Base-by-base conservation (phyloP, 2,888 invertebrate genomes). In the Myathropa florea region DNA sequence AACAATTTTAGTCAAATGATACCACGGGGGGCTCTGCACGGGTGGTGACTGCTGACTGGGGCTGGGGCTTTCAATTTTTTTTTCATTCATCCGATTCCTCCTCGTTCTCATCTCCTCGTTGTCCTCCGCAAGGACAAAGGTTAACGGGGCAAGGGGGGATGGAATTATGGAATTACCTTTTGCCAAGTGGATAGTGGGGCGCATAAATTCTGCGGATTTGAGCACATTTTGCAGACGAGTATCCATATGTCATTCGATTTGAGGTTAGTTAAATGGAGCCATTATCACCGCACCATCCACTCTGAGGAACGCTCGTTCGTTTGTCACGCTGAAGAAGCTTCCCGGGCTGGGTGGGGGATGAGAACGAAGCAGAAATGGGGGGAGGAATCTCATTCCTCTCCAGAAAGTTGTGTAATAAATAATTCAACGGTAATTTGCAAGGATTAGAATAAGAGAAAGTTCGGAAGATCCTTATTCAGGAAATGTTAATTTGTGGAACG, bases 161-260 rank as follows among this genome's bases (percentile, higher is more conserved):
- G 60, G 72, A 73, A 80, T 80, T 80, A 80, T 80, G 72, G 36
- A 67, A 80, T 80, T 80, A 67, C 67, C 60, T 72, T 67, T 67
- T 30, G n/a, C 55, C 60, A 80, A 80, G 72, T 80, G 72, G 59
- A 36, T 33, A 46, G 21, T 12, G 46, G 46, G 46, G 53, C 18
- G 60, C 72, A 72, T 61, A 72, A 73, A 80, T 24, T 55, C 36
- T 72, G 18, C 18, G 53, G 59, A 67, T 80, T 73, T 67, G 55
- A 55, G 36, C 9, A 60, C 60, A 72, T 72, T 67, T 72, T 77
- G 14, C 64, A 14, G 36, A 12, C 30, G 55, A 36, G 55, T 55
- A 70, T 36, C 33, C 36, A 61, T 36, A 77, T 59, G 63, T 77
- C 68, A 70, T 68, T 70, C 61, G 68, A 70, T 70, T 70, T 63